Percentiles rank a stretch among this genome's conserved stretches.
These are phyloP conservation scores for Pachycephus smyrnensis DNA, from an alignment of 2,888 invertebrate species.

Conservation along the genomic window DNA sequence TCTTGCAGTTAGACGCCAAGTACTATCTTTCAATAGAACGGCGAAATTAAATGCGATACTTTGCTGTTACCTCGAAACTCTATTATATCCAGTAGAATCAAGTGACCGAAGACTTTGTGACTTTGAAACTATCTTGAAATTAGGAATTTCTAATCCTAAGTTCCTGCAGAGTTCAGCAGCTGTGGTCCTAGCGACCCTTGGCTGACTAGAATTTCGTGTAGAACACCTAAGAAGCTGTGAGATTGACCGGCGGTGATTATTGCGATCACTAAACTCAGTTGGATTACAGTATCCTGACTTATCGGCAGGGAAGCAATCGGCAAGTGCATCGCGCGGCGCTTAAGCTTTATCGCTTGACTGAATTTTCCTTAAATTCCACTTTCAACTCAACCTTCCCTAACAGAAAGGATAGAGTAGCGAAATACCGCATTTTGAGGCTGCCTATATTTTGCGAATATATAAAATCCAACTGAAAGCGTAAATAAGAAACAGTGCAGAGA, in stretches of 20 bases:
- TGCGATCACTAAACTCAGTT: neutral
- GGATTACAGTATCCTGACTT: neutral
- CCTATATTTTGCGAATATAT: neutral
- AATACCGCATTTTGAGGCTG: neutral
- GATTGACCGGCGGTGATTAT: neutral
- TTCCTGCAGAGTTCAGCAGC: neutral
- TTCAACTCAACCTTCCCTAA: neutral
- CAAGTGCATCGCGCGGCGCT: neutral
- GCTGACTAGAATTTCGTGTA: neutral
- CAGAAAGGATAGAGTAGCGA: neutral
- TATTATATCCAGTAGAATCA: neutral
- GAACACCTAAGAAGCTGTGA: neutral
- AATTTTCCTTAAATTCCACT: neutral
- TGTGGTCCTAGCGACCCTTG: neutral
- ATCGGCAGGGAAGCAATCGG: neutral
- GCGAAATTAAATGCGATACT: neutral
- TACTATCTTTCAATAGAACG: neutral
- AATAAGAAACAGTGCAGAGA: neutral
- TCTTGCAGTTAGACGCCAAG: no score
- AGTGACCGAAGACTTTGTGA: neutral
- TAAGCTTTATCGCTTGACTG: neutral
- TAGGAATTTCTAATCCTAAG: neutral
- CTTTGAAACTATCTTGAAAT: neutral
- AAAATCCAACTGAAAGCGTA: neutral
- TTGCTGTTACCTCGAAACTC: neutral